A percentile compares a stretch with the other conserved stretches of the same genome.
These are phyloP conservation scores for Tanypteryx hageni DNA, from an alignment of 2,888 invertebrate genomes.

Conservation along the genomic window DNA sequence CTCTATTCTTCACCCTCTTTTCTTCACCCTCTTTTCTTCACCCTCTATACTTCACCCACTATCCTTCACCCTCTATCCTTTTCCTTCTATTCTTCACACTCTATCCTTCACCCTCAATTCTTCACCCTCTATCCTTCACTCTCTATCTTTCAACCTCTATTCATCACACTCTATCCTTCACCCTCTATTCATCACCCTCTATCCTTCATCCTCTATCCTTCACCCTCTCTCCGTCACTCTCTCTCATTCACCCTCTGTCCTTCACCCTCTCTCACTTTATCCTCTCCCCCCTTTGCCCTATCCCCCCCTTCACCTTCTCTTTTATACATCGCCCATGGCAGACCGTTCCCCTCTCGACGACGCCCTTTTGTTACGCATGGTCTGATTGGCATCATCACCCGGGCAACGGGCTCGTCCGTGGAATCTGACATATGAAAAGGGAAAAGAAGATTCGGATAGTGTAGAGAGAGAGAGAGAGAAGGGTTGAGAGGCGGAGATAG, in stretches of 20 bases:
- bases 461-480: neutral
- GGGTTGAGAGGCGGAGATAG: neutral
- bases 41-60: too few species aligned
- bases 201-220: too few species aligned
- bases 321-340: neutral
- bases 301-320: neutral
- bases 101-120: too few species aligned
- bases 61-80: neutral
- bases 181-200: too few species aligned
- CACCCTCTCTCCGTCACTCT: neutral
- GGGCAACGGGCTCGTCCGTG: constrained; percentile 55
- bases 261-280: too few species aligned
- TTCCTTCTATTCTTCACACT: too few species aligned
- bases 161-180: too few species aligned
- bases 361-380: constrained; percentile 62
- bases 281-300: too few species aligned
- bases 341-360: constrained; percentile 3
- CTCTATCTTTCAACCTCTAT: too few species aligned
- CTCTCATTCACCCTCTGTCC: too few species aligned
- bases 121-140: neutral
- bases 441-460: constrained; percentile 46
- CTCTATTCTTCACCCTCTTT: too few species aligned
- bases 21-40: too few species aligned
- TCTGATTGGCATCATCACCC: constrained; percentile 63
- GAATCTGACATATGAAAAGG: constrained; percentile 52